Conservation (phyloP, 2,888 invertebrate species). For the Sepiola atlantica region DNA sequence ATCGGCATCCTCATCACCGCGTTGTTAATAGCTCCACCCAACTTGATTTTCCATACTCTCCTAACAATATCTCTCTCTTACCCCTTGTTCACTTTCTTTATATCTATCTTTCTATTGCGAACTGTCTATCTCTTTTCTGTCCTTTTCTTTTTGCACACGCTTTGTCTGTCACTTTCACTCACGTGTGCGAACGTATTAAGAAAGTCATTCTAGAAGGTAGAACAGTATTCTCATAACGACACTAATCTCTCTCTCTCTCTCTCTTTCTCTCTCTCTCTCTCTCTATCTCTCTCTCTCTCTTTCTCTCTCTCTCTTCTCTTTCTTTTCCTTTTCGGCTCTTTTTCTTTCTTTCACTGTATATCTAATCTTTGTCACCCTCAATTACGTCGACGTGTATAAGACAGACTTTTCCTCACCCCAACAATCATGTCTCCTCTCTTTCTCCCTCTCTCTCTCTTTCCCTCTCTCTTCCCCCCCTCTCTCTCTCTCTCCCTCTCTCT, state of each 20-base stretch:
- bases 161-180: background rate
- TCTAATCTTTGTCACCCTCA: too few species aligned
- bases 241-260: background rate
- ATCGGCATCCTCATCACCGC: background rate
- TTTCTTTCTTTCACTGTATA: too few species aligned
- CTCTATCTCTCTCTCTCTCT: too few species aligned
- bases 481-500: background rate
- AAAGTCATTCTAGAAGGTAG: too few species aligned
- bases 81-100: background rate
- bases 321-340: too few species aligned
- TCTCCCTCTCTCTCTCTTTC: background rate
- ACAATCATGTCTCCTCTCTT: too few species aligned
- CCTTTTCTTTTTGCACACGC: background rate
- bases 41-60: background rate
- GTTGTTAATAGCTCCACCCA: background rate
- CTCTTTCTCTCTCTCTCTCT: too few species aligned
- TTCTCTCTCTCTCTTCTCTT: too few species aligned
- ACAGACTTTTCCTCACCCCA: too few species aligned
- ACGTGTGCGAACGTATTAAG: too few species aligned
- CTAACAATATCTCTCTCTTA: background rate
- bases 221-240: background rate
- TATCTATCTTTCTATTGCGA: background rate
- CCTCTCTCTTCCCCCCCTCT: background rate
- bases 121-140: background rate
- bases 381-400: too few species aligned